These are phyloP conservation scores for Leucophora obtusa DNA, from an alignment of 2,888 invertebrate genomes.

Conservation along the genomic window DNA sequence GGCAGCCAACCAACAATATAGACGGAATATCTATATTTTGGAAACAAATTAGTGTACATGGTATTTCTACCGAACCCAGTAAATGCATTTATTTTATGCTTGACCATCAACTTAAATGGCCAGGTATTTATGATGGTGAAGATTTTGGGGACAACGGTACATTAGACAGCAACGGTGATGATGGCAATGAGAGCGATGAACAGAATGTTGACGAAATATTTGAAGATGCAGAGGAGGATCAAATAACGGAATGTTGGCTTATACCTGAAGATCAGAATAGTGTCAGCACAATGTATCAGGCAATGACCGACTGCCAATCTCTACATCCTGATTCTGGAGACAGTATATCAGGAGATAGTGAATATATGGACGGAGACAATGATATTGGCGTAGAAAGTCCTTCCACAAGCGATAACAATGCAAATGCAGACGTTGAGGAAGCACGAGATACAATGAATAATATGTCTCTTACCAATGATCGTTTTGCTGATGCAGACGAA, in stretches of 20 bases:
- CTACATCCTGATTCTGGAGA: conserved; percentile 89
- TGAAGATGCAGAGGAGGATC: conserved; percentile 78
- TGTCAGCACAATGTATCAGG: conserved; percentile 85
- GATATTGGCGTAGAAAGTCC: conserved; percentile 51
- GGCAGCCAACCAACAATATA: conserved; percentile 72
- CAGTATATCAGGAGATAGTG: conserved; percentile 77
- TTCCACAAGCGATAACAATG: conserved; percentile 39
- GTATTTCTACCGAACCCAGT: conserved; percentile 73
- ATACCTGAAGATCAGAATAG: conserved; percentile 83
- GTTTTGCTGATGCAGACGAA: conserved; percentile 78
- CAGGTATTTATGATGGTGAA: conserved; percentile 70
- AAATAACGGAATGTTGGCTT: conserved; percentile 85
- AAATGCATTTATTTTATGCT: conserved; percentile 77
- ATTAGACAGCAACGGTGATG: conserved; percentile 63
- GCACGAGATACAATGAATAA: conserved; percentile 74
- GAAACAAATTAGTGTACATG: conserved; percentile 77
- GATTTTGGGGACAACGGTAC: conserved; percentile 51
- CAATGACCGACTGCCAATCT: conserved; percentile 87
- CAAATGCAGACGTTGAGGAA: conserved; percentile 58
- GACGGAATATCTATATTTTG: conserved; percentile 76
- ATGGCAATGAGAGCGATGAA: conserved; percentile 70
- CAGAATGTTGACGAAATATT: conserved; percentile 72
- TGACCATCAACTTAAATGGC: conserved; percentile 76
- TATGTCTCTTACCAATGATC: conserved; percentile 76
- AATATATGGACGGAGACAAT: conserved; percentile 74